Evolutionary conservation across 2,888 invertebrate genomes (phyloP), one percentile per base, ranked within the genome.

Genomic region (Elgonia sp.): DNA sequence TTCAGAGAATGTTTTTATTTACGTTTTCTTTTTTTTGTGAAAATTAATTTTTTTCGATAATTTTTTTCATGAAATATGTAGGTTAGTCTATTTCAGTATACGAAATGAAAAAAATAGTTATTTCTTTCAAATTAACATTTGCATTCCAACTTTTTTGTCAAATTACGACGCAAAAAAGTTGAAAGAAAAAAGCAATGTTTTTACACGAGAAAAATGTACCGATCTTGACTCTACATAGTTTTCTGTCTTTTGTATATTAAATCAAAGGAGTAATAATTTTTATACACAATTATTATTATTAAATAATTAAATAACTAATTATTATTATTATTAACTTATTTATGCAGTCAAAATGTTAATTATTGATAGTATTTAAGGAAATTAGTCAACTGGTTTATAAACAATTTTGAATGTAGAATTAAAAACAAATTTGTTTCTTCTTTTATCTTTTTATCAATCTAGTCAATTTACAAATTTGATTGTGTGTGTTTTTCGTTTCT

Each of bases 191-290:
- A 60, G 46, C 75, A 63, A 63, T 37, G 29, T 46, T 57, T 57
- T 72, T 72, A 50, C 29, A 46, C 7, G 39, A 0, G 63, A 16
- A 8, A 57, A 72, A 72, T 12, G 18, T 9, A 39, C 21, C 29
- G 62, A 76, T 60, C 10, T 75, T 46, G 75, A 75, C 29, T 76
- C 46, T 63, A 63, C 39, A 40, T 62, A 76, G 65, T 60, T 21
- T 63, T 80, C 57, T 65, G 65, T 65, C 62, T 70, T 70, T 80
- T 70, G 80, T 80, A 70, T 53, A 80, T 70, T 80, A 37, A 70
- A 70, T 80, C 62, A 62, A 16, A 80, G 42, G n/a, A 53, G 50
- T 20, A 21, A 46, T 80, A 69, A 80, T 80, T 80, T 80, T 80
- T 69, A 67, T 80, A 80, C 69, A 60, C 77, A 16, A 67, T 29